These are phyloP conservation scores for Streptopelia turtur DNA, from an alignment of 2,797 vertebrate genomes.

Conservation along the genomic window DNA sequence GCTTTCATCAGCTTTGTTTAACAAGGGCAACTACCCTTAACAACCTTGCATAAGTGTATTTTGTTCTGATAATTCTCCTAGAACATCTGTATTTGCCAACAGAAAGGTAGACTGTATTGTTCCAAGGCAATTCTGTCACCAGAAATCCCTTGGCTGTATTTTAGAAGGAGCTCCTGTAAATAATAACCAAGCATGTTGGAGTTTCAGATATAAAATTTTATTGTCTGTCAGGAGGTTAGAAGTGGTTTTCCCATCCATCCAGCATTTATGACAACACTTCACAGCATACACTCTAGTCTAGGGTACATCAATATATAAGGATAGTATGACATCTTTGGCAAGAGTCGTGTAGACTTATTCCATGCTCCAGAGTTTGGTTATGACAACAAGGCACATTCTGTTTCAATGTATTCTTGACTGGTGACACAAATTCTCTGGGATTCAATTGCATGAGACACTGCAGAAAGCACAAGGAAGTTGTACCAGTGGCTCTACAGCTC, in stretches of 20 bases:
- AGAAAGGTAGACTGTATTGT: not conserved
- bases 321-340: not conserved
- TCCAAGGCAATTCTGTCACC: not conserved
- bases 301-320: not conserved
- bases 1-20: not conserved
- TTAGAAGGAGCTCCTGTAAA: not conserved
- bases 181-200: not conserved
- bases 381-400: not conserved
- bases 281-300: not conserved
- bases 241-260: not conserved
- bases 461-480: not conserved
- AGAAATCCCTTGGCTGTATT: not conserved
- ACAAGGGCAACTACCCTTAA: not conserved
- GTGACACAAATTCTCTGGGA: not conserved
- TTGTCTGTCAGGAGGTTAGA: not conserved
- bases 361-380: not conserved
- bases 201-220: not conserved
- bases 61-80: not conserved
- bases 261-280: not conserved
- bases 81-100: not conserved
- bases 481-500: not conserved
- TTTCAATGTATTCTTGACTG: not conserved
- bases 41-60: not conserved
- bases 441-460: not conserved
- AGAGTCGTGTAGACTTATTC: not conserved